Conservation (phyloP, 2,113 vertebrate genomes). For the Amphiprion ocellaris region DNA sequence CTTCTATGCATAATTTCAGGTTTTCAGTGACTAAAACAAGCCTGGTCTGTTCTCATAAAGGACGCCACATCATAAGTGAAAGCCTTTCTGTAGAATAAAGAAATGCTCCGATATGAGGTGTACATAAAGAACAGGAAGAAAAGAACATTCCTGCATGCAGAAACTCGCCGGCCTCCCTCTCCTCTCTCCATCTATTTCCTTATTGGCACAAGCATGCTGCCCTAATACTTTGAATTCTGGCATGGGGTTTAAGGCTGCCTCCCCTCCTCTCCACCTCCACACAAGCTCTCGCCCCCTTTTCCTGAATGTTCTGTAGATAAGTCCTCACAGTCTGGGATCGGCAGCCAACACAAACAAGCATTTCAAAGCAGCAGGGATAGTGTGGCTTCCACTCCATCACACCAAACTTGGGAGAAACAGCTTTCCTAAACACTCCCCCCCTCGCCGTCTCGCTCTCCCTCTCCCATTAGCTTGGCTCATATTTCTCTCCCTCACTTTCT, state of each 20-base stretch:
- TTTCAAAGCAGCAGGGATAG: conserved; percentile 78
- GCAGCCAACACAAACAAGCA: conserved; percentile 82
- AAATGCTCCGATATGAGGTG: conserved; percentile 17
- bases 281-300: conserved; percentile 27
- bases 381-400: conserved; percentile 80
- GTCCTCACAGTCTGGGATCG: conserved; percentile 62
- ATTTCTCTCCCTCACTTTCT: conserved; percentile 47
- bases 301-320: conserved; percentile 68
- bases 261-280: conserved; percentile 31
- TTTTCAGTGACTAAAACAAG: conserved; percentile 28
- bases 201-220: conserved; percentile 56
- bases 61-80: conserved; percentile 8
- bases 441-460: conserved; percentile 7
- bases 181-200: conserved; percentile 57
- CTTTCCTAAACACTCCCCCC: conserved; percentile 58
- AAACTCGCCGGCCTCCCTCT: conserved; percentile 21
- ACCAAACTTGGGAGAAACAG: conserved; percentile 88
- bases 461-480: conserved; percentile 58
- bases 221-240: conserved; percentile 75
- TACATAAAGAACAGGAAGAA: conserved; percentile 35
- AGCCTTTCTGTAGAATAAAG: conserved; percentile 27
- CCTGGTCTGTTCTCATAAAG: conserved; percentile 23
- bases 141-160: conserved; percentile 68
- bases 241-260: conserved; percentile 23
- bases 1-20: background rate